Evolutionary conservation across 1,140 invertebrate species (phyloP).

Genomic region (Drosophila quadrilineata): DNA sequence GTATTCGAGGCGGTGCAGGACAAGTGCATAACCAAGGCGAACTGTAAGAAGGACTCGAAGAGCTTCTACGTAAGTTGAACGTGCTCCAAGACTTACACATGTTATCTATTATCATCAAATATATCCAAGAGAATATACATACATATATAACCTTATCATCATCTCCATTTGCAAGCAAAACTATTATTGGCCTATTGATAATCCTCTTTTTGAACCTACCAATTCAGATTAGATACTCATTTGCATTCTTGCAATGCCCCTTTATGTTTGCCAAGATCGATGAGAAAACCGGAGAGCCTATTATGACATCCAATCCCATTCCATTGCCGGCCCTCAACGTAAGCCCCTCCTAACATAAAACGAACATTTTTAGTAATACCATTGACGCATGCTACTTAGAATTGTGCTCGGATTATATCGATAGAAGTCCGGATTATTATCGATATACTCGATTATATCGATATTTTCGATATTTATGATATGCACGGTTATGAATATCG

Average conservation of each 20-base stretch:
- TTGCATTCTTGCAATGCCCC: constrained; percentile 86
- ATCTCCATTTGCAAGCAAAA: not conserved
- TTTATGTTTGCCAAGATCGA: constrained; percentile 84
- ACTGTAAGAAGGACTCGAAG: constrained; percentile 91
- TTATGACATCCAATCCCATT: constrained; percentile 83
- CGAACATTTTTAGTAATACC: not conserved
- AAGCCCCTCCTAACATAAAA: constrained; percentile 72
- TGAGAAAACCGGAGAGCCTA: constrained; percentile 83
- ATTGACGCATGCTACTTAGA: constrained; percentile 16
- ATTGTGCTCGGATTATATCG: too few species aligned
- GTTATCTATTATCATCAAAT: not conserved
- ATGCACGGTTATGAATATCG: too few species aligned
- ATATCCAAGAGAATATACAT: not conserved
- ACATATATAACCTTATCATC: constrained; percentile 19
- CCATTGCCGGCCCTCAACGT: constrained; percentile 88
- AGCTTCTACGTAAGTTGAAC: constrained; percentile 88
- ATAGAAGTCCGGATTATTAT: too few species aligned
- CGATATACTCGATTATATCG: too few species aligned
- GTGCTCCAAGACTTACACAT: not conserved
- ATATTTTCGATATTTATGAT: too few species aligned
- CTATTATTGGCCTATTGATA: constrained; percentile 5
- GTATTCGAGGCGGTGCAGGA: constrained; percentile 91
- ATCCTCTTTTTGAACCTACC: constrained; percentile 22
- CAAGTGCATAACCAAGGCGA: constrained; percentile 90
- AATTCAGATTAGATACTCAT: constrained; percentile 87